A percentile compares a stretch with the other conserved stretches of the same genome.
These are phyloP conservation scores for Silurus glanis DNA, from an alignment of 2,113 vertebrate genomes.

Conservation along the genomic window DNA sequence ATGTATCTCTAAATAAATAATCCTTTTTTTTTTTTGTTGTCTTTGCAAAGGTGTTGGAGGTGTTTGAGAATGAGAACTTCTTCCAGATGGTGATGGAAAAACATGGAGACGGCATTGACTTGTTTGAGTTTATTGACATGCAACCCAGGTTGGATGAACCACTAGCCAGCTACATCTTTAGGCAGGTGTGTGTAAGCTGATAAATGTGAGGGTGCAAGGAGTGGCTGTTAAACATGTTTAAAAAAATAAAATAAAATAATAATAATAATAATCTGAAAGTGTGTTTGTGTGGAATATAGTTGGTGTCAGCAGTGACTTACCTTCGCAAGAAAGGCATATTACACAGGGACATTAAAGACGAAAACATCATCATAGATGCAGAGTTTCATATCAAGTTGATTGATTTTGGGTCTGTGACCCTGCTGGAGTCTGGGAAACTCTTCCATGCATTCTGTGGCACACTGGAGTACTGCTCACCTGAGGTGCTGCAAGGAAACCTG, in stretches of 20 bases:
- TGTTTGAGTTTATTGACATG: constrained; percentile 91
- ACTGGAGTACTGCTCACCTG: constrained; percentile 91
- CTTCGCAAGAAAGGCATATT: constrained; percentile 79
- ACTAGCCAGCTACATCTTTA: constrained; percentile 89
- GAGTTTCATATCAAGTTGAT: constrained; percentile 87
- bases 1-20: too few relatives aligned
- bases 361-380: constrained; percentile 90
- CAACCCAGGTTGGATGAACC: constrained; percentile 87
- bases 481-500: constrained; percentile 90
- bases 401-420: constrained; percentile 89
- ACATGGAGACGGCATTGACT: constrained; percentile 87
- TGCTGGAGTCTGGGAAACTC: constrained; percentile 79
- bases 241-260: neutral
- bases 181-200: constrained; percentile 76
- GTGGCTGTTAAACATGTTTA: neutral
- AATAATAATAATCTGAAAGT: neutral
- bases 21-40: too few relatives aligned
- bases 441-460: constrained; percentile 93
- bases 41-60: constrained; percentile 78
- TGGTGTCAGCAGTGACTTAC: constrained; percentile 87
- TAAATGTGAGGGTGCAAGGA: neutral
- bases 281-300: constrained; percentile 64
- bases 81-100: constrained; percentile 98
- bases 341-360: constrained; percentile 93
- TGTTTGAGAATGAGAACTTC: constrained; percentile 88